These are phyloP conservation scores for Chlorops oryzae DNA, from an alignment of 1,140 invertebrate species.

Conservation along the genomic window DNA sequence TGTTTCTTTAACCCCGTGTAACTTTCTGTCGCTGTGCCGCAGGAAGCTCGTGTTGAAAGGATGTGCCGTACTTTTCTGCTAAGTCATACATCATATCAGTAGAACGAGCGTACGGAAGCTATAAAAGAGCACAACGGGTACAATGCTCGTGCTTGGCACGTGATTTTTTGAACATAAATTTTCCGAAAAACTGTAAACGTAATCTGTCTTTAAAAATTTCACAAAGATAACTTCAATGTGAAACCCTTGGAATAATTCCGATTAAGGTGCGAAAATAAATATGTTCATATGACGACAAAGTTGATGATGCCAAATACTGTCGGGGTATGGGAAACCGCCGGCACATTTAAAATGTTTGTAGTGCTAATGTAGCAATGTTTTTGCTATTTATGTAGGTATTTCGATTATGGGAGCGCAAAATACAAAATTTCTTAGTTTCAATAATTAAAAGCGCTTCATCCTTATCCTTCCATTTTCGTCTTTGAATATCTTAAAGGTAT, in stretches of 20 bases:
- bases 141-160: slow-evolving; percentile 42
- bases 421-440: too few relatives aligned
- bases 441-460: too few relatives aligned
- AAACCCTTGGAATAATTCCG: too few relatives aligned
- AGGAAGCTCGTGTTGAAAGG: background rate
- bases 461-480: too few relatives aligned
- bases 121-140: slow-evolving; percentile 22
- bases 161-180: slow-evolving; percentile 24
- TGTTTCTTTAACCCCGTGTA: too few relatives aligned
- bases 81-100: slow-evolving; percentile 43
- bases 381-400: too few relatives aligned
- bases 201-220: background rate
- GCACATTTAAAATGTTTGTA: too few relatives aligned
- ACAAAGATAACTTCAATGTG: too few relatives aligned
- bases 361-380: too few relatives aligned
- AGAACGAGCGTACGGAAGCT: slow-evolving; percentile 17
- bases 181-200: background rate
- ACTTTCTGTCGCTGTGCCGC: background rate
- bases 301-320: background rate
- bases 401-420: too few relatives aligned
- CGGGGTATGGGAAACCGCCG: too few relatives aligned
- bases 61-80: slow-evolving; percentile 24
- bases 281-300: background rate
- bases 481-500: too few relatives aligned
- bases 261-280: background rate